These are phyloP conservation scores for Margaritifera margaritifera DNA, from an alignment of 2,888 invertebrate species.

Conservation along the genomic window DNA sequence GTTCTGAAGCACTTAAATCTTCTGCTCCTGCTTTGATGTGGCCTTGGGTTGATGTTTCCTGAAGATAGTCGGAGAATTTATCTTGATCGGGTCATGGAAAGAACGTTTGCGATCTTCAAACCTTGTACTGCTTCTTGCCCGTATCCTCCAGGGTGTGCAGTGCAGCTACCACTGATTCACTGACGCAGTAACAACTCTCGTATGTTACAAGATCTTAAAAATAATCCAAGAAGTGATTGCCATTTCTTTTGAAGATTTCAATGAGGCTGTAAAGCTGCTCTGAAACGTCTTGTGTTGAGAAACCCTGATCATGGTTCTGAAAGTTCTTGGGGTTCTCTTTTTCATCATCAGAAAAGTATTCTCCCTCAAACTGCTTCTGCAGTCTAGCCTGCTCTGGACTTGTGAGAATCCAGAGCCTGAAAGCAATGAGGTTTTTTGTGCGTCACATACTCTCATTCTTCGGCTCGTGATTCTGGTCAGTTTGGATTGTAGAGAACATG, in stretches of 20 bases:
- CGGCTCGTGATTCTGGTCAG: conserved; percentile 28
- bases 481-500: conserved; percentile 18
- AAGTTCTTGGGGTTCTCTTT: neutral
- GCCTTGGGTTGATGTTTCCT: too few relatives aligned
- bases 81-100: too few relatives aligned
- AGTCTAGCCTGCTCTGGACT: neutral
- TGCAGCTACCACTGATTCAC: neutral
- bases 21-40: neutral
- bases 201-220: neutral
- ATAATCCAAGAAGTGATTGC: conserved; percentile 1
- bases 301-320: neutral
- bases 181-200: too few relatives aligned
- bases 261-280: neutral
- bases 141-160: neutral
- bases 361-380: neutral
- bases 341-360: too few relatives aligned
- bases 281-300: too few relatives aligned
- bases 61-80: too few relatives aligned
- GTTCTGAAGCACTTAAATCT: conserved; percentile 13
- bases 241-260: neutral
- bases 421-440: conserved; percentile 28
- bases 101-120: too few relatives aligned
- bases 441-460: too few relatives aligned
- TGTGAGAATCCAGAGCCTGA: neutral
- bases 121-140: neutral